Conservation (phyloP, 2,888 invertebrate species). For the Dryobotodes eremita region DNA sequence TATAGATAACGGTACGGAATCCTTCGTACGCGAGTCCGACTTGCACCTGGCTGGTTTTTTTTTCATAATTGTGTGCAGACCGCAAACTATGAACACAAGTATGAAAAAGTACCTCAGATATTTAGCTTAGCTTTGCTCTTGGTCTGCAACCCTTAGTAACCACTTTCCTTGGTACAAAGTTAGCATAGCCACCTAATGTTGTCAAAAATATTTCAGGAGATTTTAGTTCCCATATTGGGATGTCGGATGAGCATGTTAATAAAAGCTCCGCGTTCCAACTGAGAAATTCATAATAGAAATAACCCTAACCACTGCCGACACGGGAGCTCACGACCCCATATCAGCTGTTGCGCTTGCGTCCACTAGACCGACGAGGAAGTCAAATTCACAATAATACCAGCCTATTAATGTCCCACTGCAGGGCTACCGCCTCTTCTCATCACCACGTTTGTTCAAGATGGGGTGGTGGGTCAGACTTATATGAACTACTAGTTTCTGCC, state of each 20-base stretch:
- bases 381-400: neutral
- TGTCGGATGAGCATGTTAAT: neutral
- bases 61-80: no score
- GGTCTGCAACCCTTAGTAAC: no score
- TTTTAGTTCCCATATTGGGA: neutral
- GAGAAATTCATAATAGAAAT: neutral
- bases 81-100: no score
- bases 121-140: no score
- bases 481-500: no score
- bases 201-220: neutral
- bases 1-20: no score
- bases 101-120: no score
- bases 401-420: neutral
- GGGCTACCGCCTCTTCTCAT: neutral
- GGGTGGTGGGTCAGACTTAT: neutral
- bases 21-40: no score
- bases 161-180: no score
- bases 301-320: no score
- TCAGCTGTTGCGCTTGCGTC: neutral
- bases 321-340: neutral
- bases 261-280: neutral
- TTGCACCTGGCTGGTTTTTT: no score
- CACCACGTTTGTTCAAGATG: neutral
- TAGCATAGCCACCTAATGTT: neutral
- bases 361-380: neutral